These are phyloP conservation scores for Cepaea nemoralis DNA, from an alignment of 1,140 invertebrate species.

Conservation along the genomic window DNA sequence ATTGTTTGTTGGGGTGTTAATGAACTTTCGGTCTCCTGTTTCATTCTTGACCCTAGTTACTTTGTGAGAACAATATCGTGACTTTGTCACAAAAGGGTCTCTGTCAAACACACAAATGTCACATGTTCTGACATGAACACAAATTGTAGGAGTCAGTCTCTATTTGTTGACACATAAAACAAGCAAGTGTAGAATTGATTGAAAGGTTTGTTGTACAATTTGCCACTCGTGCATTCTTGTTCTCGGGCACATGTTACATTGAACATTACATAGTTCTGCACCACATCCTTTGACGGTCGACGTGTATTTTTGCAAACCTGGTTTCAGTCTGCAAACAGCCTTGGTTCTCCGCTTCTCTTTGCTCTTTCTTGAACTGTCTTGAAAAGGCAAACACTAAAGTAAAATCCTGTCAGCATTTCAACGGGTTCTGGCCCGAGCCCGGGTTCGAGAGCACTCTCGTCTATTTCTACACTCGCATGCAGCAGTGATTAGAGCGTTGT, in stretches of 20 bases:
- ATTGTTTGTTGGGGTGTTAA: too few species aligned
- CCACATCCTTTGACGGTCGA: background rate
- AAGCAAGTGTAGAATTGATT: too few species aligned
- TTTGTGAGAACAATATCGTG: too few species aligned
- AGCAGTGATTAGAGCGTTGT: slow-evolving; percentile 3
- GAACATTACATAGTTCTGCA: background rate
- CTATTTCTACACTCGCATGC: background rate
- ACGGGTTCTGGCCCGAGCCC: background rate
- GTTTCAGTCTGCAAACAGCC: background rate
- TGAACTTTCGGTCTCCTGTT: too few species aligned
- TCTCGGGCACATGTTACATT: background rate
- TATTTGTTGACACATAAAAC: too few species aligned
- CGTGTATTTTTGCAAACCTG: background rate
- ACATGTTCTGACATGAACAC: too few species aligned
- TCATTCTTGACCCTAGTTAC: too few species aligned
- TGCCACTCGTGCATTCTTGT: background rate
- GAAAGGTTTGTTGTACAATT: background rate
- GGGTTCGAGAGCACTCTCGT: background rate
- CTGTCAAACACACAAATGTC: too few species aligned
- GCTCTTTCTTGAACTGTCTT: background rate
- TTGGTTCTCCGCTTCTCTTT: background rate
- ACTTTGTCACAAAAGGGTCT: too few species aligned
- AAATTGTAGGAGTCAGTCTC: too few species aligned
- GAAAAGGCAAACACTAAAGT: background rate
- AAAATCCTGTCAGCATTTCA: background rate